These are phyloP conservation scores for Cassiopea xamachana DNA, from an alignment of 30 jellyfish, hydroid and myxozoan genomes.

Conservation along the genomic window DNA sequence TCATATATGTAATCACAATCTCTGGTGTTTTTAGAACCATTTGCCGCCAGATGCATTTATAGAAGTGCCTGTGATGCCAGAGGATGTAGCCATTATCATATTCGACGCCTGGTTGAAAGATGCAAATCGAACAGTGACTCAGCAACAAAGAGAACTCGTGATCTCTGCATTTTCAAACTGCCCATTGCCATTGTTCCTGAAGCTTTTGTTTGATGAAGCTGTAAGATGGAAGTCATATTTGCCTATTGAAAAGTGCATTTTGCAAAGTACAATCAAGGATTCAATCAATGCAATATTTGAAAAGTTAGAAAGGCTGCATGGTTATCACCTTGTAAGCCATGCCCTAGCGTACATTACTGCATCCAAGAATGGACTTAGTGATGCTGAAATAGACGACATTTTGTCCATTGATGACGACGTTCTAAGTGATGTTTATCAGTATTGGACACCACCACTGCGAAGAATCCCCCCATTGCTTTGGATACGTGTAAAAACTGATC, in stretches of 20 bases:
- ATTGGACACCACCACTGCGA: slow-evolving; percentile 96
- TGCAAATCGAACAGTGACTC: slow-evolving; percentile 58
- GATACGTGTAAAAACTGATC: slow-evolving; percentile 83
- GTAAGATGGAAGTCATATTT: slow-evolving; percentile 82
- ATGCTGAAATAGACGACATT: slow-evolving; percentile 87
- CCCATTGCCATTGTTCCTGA: slow-evolving; percentile 85
- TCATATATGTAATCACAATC: not conserved
- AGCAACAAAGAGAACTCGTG: slow-evolving; percentile 59
- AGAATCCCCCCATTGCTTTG: slow-evolving; percentile 89
- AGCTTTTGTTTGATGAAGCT: slow-evolving; percentile 86
- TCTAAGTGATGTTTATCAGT: slow-evolving; percentile 88
- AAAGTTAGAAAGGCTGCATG: slow-evolving; percentile 86
- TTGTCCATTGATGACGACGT: slow-evolving; percentile 91
- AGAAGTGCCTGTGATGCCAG: slow-evolving; percentile 87
- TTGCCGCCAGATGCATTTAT: slow-evolving; percentile 60
- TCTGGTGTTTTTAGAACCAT: slow-evolving; percentile 16
- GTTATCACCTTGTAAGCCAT: slow-evolving; percentile 73
- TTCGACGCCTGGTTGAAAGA: slow-evolving; percentile 86
- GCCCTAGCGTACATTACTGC: slow-evolving; percentile 88
- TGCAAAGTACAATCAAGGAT: slow-evolving; percentile 65
- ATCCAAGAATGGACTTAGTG: slow-evolving; percentile 84
- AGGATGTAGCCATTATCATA: slow-evolving; percentile 63
- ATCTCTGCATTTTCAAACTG: slow-evolving; percentile 57
- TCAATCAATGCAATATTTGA: slow-evolving; percentile 79
- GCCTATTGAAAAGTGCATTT: slow-evolving; percentile 42